Evolutionary conservation across 1,140 invertebrate species (phyloP).

Genomic region (Pectinophora gossypiella): DNA sequence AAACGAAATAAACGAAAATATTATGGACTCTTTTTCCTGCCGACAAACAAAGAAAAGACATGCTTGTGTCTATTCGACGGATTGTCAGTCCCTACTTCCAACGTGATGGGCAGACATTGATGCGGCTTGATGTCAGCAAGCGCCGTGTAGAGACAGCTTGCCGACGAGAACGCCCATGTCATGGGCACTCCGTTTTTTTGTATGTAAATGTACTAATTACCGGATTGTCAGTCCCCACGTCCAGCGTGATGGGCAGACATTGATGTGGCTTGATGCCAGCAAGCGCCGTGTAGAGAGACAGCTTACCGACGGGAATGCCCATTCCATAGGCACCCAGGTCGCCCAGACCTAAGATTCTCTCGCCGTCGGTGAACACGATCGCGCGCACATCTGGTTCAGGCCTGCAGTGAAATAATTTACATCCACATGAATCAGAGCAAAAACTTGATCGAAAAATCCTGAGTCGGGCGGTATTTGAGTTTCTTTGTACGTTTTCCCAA

Average conservation of each 20-base stretch:
- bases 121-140: conserved; percentile 95
- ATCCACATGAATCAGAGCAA: no score
- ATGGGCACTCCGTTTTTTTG: conserved; percentile 93
- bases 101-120: conserved; percentile 92
- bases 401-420: no score
- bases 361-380: conserved; percentile 96
- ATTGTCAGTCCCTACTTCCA: conserved; percentile 96
- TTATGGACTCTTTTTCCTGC: no score
- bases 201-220: conserved; percentile 22
- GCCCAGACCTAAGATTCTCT: conserved; percentile 94
- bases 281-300: conserved; percentile 94
- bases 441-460: no score
- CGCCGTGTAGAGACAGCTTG: conserved; percentile 94
- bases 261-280: conserved; percentile 96
- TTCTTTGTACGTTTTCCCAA: no score
- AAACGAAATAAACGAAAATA: no score
- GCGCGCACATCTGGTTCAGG: conserved; percentile 94
- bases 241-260: conserved; percentile 93
- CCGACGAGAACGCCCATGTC: conserved; percentile 98
- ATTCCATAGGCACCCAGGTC: conserved; percentile 96
- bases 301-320: conserved; percentile 97
- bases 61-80: conserved; percentile 73
- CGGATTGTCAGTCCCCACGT: conserved; percentile 95
- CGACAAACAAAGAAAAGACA: no score
- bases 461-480: no score